Percentiles rank a stretch among this genome's conserved stretches.
These are phyloP conservation scores for Neostethus bicornis DNA, from an alignment of 2,797 vertebrate species.

Conservation along the genomic window DNA sequence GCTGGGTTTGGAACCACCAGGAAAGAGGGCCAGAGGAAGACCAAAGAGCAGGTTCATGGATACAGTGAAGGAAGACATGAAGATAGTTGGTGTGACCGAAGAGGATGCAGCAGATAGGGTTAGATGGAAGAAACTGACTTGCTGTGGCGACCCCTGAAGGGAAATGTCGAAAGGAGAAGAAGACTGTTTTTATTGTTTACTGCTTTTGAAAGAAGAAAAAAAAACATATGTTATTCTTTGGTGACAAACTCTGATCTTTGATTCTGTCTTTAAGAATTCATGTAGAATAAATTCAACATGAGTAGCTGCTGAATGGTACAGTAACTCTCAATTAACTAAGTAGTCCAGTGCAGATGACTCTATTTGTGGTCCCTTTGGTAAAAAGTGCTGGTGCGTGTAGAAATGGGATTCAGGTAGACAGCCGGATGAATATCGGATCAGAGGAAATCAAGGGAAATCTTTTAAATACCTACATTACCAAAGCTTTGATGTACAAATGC, in stretches of 20 bases:
- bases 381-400: neutral
- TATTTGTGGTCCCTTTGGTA: constrained; percentile 2
- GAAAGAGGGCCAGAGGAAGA: too few species aligned
- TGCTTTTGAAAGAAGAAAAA: too few species aligned
- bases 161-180: too few species aligned
- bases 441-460: neutral
- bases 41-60: too few species aligned
- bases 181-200: too few species aligned
- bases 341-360: constrained; percentile 13
- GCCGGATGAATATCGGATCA: neutral
- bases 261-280: neutral
- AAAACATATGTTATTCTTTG: constrained; percentile 3
- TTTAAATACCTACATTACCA: constrained; percentile 9
- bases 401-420: neutral
- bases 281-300: neutral
- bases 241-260: neutral
- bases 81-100: too few species aligned
- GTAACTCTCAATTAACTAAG: constrained; percentile 23
- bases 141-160: too few species aligned
- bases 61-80: too few species aligned
- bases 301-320: constrained; percentile 5
- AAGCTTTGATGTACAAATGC: constrained; percentile 10
- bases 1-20: too few species aligned
- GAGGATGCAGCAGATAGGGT: too few species aligned
- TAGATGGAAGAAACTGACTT: too few species aligned